Evolutionary conservation across 1,140 invertebrate genomes (phyloP), one percentile per base, ranked within the genome.

Genomic region (Theocolax elegans): DNA sequence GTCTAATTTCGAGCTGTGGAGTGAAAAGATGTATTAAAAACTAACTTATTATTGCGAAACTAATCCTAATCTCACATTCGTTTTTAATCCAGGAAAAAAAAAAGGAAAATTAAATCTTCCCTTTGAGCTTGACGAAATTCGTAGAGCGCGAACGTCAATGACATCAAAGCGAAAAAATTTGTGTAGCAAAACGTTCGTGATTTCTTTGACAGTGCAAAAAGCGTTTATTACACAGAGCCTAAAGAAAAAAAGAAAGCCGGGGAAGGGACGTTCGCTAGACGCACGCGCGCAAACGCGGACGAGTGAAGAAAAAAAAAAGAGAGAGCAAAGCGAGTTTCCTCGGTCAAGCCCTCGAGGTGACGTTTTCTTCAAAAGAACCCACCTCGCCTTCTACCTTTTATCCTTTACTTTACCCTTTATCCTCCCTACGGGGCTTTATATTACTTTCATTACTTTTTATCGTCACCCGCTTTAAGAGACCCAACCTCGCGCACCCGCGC

Each of bases 391-490:
- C 67, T n/a, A n/a, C n/a, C n/a, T n/a, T n/a, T n/a, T n/a, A n/a
- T n/a, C n/a, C n/a, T n/a, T n/a, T n/a, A n/a, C n/a, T n/a, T 74
- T 60, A 31, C 53, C 40, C 29, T 46, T 23, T n/a, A 44, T 27
- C 38, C 40, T 71, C 63, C 63, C 58, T 27, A 7, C 15, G 29
- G 53, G 62, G 73, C 76, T 82, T 80, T 81, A 27, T 44, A 79
- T 75, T 79, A 80, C 78, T 81, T 80, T 83, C 80, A 79, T 83
- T 81, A 80, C 75, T 78, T 81, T 84, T 81, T 81, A 82, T 82
- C 77, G 77, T 79, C 78, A 72, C 78, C 77, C 75, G 71, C 66
- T 73, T 76, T 75, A 79, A 81, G 75, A 78, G 74, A 72, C 29
- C 59, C 59, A 2, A 10, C 40, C 4, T 31, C 1, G 9, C n/a